Percentiles rank a stretch among this genome's conserved stretches.
Evolutionary conservation across 1,140 invertebrate species (phyloP).

Genomic region (Lutraria rhynchaena): DNA sequence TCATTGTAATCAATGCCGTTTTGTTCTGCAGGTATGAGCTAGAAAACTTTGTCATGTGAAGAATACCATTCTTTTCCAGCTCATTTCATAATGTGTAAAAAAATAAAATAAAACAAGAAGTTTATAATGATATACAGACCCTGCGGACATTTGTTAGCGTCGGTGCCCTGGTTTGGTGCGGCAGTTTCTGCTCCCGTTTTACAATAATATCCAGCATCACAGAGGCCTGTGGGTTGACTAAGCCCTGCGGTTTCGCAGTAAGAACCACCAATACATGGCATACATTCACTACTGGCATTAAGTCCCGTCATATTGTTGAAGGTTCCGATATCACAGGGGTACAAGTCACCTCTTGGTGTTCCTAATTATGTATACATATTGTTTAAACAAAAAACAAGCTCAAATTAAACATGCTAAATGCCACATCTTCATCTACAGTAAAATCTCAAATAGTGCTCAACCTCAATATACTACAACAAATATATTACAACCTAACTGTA

Average conservation of each 20-base stretch:
- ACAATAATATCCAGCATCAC: slow-evolving; percentile 77
- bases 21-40: too few species aligned
- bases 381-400: too few species aligned
- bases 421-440: too few species aligned
- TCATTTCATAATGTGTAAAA: not conserved
- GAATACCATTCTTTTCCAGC: too few species aligned
- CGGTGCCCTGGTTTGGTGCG: slow-evolving; percentile 73
- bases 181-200: slow-evolving; percentile 67
- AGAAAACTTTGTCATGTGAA: too few species aligned
- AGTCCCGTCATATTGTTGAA: slow-evolving; percentile 76
- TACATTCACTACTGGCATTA: slow-evolving; percentile 73
- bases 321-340: slow-evolving; percentile 75
- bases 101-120: not conserved
- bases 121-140: slow-evolving; percentile 65
- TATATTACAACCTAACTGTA: too few species aligned
- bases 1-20: too few species aligned
- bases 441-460: too few species aligned
- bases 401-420: too few species aligned
- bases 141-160: slow-evolving; percentile 78
- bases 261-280: slow-evolving; percentile 70
- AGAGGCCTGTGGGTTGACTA: slow-evolving; percentile 70
- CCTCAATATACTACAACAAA: too few species aligned
- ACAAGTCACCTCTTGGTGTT: slow-evolving; percentile 66
- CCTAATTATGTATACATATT: too few species aligned
- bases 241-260: slow-evolving; percentile 74